Evolutionary conservation across 2,797 vertebrate species (phyloP), one percentile per base, ranked within the genome.

Genomic region (Anguilla pacifica): DNA sequence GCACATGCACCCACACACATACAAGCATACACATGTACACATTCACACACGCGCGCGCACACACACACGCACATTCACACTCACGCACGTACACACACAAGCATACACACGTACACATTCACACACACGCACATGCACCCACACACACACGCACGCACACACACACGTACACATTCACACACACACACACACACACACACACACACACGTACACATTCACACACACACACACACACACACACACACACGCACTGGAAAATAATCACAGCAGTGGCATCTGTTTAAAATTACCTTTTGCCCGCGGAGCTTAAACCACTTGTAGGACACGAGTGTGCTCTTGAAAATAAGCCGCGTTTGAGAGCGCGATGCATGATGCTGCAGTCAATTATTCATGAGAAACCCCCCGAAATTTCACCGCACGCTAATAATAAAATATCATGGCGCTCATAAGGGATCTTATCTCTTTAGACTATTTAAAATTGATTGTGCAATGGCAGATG

Each of bases 191-290:
- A 72, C 67, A 72, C 7, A 4, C 7, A 10, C 67, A 31, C 10
- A 13, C 67, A 31, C 28, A 31, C 28, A 64, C 31, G 39, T 94
- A 92, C 95, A 96, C 95, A 96, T 95, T 92, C 95, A 92, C 95
- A 93, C 95, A 93, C 95, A 96, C 95, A 96, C 95, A 91, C 95
- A 93, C 95, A 96, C 95, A 96, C 95, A 91, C 95, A 92, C 95
- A 92, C 95, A 92, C 95, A 95, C 96, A 97, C 93, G 95, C 95
- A 95, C 95, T 96, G 95, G 95, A 96, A 96, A 95, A 96, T 96
- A 97, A 99, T 98, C 97, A 97, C 95, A 93, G 94, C 93, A 93
- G 94, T 93, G 95, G 96, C 96, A 97, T 97, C 96, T 97, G 96
- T 95, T 97, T 95, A 96, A 96, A 96, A 96, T 94, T 93, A 95